phyloP scores from a whole-genome alignment of 2,888 invertebrate species.

The Caenorhabditis sp. region DNA sequence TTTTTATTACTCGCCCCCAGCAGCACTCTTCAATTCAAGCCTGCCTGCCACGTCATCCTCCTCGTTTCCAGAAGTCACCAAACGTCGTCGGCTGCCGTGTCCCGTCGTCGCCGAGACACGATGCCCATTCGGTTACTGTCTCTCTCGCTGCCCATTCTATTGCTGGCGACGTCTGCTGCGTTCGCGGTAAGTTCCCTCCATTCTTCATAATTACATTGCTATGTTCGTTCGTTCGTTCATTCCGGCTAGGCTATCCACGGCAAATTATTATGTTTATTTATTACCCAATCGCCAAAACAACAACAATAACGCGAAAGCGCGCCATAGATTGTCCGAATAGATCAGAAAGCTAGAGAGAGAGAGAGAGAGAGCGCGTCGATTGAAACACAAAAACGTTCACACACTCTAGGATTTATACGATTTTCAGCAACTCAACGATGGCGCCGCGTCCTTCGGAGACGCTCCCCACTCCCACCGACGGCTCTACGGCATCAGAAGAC shows the following conservation, averaged over 20 bases:
- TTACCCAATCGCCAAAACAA: conserved; percentile 52
- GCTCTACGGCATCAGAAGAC: conserved; percentile 64
- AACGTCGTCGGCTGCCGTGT: conserved; percentile 27
- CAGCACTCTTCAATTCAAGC: conserved; percentile 2
- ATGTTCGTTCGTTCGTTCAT: conserved; percentile 24
- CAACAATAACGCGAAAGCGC: conserved; percentile 30
- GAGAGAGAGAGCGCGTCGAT: no score
- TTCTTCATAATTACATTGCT: conserved; percentile 28
- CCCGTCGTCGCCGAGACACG: conserved; percentile 47
- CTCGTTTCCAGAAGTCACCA: conserved; percentile 30
- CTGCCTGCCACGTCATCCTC: conserved; percentile 1
- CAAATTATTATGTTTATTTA: conserved; percentile 57
- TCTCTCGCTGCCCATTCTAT: conserved; percentile 41
- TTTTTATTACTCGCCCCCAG: neutral
- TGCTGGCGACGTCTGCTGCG: conserved; percentile 21
- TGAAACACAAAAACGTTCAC: no score
- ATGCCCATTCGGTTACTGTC: conserved; percentile 54
- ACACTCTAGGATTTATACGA: neutral
- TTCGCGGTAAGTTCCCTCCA: conserved; percentile 36
- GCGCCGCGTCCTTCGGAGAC: conserved; percentile 51
- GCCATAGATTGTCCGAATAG: conserved; percentile 20
- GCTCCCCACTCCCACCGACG: conserved; percentile 62
- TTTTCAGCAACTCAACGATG: conserved; percentile 44
- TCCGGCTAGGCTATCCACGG: conserved; percentile 21
- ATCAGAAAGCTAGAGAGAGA: no score